phyloP scores from a whole-genome alignment of 2,113 vertebrate genomes.

The Eurypyga helias region DNA sequence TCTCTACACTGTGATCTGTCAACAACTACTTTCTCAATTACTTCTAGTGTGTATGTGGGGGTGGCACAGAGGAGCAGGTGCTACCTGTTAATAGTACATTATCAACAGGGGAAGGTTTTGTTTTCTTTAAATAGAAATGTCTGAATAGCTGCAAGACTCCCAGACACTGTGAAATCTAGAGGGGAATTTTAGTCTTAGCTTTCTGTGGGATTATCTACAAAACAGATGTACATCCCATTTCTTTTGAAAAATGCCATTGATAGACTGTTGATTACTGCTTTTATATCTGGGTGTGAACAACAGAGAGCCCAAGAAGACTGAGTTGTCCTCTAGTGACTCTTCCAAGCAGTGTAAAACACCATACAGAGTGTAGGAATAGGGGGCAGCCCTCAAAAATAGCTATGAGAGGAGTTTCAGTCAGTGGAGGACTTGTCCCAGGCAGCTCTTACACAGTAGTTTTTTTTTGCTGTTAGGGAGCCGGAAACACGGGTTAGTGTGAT shows the following conservation, averaged over 20 bases:
- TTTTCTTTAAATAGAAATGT: neutral
- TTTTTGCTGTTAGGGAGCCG: neutral
- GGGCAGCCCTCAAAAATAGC: neutral
- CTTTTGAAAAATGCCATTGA: neutral
- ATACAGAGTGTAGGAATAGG: fast-evolving
- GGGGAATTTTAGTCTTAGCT: neutral
- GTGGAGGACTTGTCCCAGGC: neutral
- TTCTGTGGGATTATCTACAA: neutral
- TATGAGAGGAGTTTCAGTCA: fast-evolving
- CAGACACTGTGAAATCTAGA: neutral
- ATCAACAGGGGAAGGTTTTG: neutral
- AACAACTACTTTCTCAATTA: neutral
- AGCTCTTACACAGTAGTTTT: neutral
- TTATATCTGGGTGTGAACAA: neutral
- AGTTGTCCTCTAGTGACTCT: neutral
- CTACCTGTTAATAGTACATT: neutral
- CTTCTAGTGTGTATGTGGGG: neutral
- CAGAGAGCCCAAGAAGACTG: neutral
- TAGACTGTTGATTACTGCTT: neutral
- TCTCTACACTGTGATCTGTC: neutral
- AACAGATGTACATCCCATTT: fast-evolving
- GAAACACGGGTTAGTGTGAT: neutral
- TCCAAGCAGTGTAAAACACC: neutral
- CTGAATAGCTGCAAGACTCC: neutral
- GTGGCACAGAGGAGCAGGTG: neutral